phyloP scores from a whole-genome alignment of 2,797 vertebrate species.

The Melanotaenia parkinsoni region DNA sequence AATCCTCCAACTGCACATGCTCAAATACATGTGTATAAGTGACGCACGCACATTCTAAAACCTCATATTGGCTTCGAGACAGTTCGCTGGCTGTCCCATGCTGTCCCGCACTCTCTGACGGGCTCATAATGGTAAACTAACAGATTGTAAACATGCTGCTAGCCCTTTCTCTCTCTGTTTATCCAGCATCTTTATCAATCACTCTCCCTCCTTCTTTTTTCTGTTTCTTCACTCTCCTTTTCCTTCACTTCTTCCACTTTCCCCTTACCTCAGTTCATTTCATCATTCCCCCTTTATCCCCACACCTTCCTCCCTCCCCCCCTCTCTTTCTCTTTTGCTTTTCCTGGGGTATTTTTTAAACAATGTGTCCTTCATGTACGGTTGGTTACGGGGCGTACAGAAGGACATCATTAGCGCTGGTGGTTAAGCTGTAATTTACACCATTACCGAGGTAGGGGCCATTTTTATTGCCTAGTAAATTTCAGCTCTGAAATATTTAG shows the following conservation, averaged over 20 bases:
- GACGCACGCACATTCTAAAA: slow-evolving; percentile 35
- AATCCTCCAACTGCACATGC: slow-evolving; percentile 20
- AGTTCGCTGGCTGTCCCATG: slow-evolving; percentile 78
- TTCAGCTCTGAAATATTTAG: slow-evolving; percentile 99
- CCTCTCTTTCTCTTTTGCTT: slow-evolving; percentile 81
- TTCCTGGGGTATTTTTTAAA: slow-evolving; percentile 95
- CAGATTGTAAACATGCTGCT: slow-evolving; percentile 96
- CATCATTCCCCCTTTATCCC: slow-evolving; percentile 86
- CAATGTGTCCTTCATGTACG: slow-evolving; percentile 99
- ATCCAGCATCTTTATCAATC: slow-evolving; percentile 54
- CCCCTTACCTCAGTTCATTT: slow-evolving; percentile 87
- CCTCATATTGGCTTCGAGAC: slow-evolving; percentile 60
- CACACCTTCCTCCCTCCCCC: slow-evolving; percentile 74
- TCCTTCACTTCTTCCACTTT: slow-evolving; percentile 52
- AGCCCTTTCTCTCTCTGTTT: slow-evolving; percentile 46
- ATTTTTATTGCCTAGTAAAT: slow-evolving; percentile 99
- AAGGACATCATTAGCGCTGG: slow-evolving; percentile 99
- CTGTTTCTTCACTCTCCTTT: slow-evolving; percentile 14
- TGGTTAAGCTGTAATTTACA: slow-evolving; percentile 99
- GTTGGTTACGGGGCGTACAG: slow-evolving; percentile 99
- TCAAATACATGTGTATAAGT: slow-evolving; percentile 33
- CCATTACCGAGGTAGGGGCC: slow-evolving; percentile 99
- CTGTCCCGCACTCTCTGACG: slow-evolving; percentile 91
- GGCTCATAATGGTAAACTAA: slow-evolving; percentile 95
- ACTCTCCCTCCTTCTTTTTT: slow-evolving; percentile 37